Evolutionary conservation across 2,113 vertebrate species (phyloP), one percentile per base, ranked within the genome.

Genomic region (Loxodonta africana): DNA sequence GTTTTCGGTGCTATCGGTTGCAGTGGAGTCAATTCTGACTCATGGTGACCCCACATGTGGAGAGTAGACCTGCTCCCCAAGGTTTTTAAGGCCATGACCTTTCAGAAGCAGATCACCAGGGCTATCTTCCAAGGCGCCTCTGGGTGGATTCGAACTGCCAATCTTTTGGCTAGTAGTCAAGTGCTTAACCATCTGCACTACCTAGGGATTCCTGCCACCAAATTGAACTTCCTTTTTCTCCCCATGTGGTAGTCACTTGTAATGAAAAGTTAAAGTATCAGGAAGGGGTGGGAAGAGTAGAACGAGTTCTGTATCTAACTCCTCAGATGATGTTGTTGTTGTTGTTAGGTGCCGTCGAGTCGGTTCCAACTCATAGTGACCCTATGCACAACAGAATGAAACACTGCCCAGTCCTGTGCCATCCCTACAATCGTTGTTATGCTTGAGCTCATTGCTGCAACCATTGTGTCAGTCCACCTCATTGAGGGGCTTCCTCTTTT

Each of bases 231-330:
- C 8, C n/a, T 30, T 65, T 84, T 81, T 67, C 28, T 81, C 26
- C 18, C 57, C 44, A n/a, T 63, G 10, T 57, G 80, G 46, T 48
- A 96, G 46, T 69, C 46, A 96, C 67, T 4, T 2, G 3, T 69
- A 91, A 85, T 30, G 76, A 95, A 65, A 90, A 93, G 74, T 23
- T 63, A 73, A 90, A 86, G 51, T 41, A 91, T 20, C 60, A 90
- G 51, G 6, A 48, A 28, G 92, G 20, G 73, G 71, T 46, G 77
- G 88, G 23, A 33, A 87, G 62, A 26, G 11, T 60, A 12, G 26
- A 83, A 76, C 78, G 74, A 65, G 15, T 4, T 78, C 94, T 92
- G n/a, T 82, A 18, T 88, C 15, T 51, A 57, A 88, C 78, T 93
- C 28, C 9, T 65, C 37, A 37, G 37, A 37, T 37, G 37, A 37